phyloP scores from a whole-genome alignment of 2,888 invertebrate genomes.

The Neuroscelio doddi region DNA sequence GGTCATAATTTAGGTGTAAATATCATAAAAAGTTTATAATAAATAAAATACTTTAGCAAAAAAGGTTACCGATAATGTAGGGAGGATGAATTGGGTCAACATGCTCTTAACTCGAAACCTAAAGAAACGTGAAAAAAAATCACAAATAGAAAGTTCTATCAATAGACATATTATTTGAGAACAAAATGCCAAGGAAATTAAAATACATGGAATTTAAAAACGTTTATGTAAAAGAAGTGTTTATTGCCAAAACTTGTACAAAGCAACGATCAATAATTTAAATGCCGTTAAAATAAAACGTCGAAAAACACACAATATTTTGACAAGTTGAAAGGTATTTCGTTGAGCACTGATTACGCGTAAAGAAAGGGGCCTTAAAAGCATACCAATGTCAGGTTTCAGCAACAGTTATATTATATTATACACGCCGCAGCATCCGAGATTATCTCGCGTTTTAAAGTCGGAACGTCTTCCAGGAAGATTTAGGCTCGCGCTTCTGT shows the following conservation, averaged over 20 bases:
- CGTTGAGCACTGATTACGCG: slow-evolving; percentile 7
- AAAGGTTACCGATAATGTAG: no score
- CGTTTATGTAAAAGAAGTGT: background rate
- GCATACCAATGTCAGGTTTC: slow-evolving; percentile 43
- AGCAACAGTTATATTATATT: slow-evolving; percentile 36
- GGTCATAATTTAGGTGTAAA: no score
- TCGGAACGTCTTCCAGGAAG: slow-evolving; percentile 10
- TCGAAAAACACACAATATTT: slow-evolving; percentile 15
- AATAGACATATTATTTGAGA: background rate
- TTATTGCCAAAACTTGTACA: no score
- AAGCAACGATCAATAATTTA: no score
- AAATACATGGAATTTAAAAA: no score
- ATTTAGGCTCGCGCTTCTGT: slow-evolving; percentile 14
- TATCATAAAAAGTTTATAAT: no score
- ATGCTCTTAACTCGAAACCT: no score
- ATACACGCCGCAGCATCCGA: slow-evolving; percentile 25
- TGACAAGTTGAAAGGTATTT: slow-evolving; percentile 30
- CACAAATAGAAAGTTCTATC: background rate
- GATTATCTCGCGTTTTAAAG: slow-evolving; percentile 33
- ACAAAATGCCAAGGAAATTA: background rate
- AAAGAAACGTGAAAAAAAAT: no score
- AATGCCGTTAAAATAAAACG: background rate
- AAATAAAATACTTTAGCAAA: no score
- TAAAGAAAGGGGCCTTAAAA: slow-evolving; percentile 30
- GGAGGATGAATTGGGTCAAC: no score